Percentiles rank a stretch among this genome's conserved stretches.
Conservation (phyloP, 1,140 invertebrate species). For the Uloborus diversus region DNA sequence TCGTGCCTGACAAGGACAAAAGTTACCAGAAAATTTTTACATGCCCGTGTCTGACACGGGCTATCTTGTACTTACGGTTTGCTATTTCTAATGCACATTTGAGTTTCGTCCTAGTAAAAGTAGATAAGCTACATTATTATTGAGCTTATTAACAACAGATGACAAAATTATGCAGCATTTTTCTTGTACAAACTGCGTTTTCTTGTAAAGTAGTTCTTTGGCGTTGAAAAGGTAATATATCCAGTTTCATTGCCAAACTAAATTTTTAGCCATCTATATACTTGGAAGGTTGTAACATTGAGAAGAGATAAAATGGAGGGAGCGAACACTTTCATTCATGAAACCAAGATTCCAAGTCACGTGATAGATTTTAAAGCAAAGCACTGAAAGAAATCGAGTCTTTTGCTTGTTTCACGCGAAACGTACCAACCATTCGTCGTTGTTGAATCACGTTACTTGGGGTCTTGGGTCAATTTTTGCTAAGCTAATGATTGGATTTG, state of each 20-base stretch:
- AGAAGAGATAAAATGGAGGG: neutral
- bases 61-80: neutral
- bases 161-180: neutral
- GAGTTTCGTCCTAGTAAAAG: neutral
- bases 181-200: neutral
- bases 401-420: too few species aligned
- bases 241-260: neutral
- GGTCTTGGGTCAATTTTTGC: too few species aligned
- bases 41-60: neutral
- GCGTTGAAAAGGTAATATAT: neutral
- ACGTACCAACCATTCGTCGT: too few species aligned
- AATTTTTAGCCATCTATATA: too few species aligned
- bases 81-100: neutral
- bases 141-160: neutral
- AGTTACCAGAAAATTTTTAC: neutral
- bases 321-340: neutral
- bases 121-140: neutral
- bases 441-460: too few species aligned
- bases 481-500: too few species aligned
- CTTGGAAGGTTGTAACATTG: too few species aligned
- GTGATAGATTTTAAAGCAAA: too few species aligned
- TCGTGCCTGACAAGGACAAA: neutral
- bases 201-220: neutral
- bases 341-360: neutral
- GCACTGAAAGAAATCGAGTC: too few species aligned